Evolutionary conservation across 2,797 vertebrate genomes (phyloP).

Genomic region (Eutrigla gurnardus): DNA sequence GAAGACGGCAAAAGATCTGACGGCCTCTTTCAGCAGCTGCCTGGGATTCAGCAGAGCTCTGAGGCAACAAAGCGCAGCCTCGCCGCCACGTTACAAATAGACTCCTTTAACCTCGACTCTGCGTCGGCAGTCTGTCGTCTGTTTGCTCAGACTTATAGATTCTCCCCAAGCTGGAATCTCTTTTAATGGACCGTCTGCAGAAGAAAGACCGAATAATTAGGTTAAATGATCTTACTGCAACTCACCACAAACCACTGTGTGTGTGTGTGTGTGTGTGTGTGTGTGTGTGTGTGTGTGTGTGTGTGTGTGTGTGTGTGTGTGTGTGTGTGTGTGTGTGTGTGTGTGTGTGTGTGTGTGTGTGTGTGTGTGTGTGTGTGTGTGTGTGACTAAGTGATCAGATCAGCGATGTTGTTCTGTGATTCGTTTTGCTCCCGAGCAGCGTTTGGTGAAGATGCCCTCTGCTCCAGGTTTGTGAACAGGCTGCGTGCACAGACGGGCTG

Average conservation of each 20-base stretch:
- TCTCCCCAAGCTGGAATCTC: conserved; percentile 1
- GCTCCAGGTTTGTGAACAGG: conserved; percentile 66
- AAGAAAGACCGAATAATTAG: conserved; percentile 7
- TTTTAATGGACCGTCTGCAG: conserved; percentile 31
- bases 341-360: conserved; percentile 8
- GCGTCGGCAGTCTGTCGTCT: conserved; percentile 56
- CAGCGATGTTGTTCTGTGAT: conserved; percentile 22
- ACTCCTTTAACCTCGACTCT: conserved; percentile 44
- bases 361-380: conserved; percentile 7
- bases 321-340: conserved; percentile 3
- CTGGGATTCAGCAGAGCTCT: conserved; percentile 51
- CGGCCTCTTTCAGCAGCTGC: conserved; percentile 38
- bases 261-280: not conserved
- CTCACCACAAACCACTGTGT: not conserved
- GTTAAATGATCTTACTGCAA: conserved; percentile 30
- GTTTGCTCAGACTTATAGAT: conserved; percentile 44
- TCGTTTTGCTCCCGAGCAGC: conserved; percentile 23
- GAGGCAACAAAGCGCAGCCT: conserved; percentile 26
- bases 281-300: conserved; percentile 9
- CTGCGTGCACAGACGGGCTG: conserved; percentile 67
- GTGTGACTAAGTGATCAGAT: conserved; percentile 32
- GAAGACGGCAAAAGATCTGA: conserved; percentile 31
- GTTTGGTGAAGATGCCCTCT: conserved; percentile 43
- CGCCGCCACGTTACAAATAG: conserved; percentile 45
- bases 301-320: conserved; percentile 6